A percentile compares a stretch with the other conserved stretches of the same genome.
Conservation (phyloP, 2,113 vertebrate genomes). For the Hemiprocne comata region DNA sequence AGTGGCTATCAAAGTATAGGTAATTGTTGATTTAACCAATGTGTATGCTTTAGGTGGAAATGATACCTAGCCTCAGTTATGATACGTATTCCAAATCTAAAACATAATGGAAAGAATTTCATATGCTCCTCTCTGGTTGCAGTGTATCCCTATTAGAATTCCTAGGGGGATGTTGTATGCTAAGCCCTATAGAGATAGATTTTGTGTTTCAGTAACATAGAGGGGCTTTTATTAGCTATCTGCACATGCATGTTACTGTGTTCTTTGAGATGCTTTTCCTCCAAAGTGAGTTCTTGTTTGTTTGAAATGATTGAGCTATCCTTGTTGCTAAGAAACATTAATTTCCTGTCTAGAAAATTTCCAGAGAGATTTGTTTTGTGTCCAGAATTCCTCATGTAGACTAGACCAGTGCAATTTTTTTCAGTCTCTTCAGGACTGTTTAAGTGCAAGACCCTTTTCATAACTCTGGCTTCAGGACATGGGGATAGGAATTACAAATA, state of each 20-base stretch:
- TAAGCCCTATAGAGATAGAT: background rate
- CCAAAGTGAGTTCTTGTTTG: background rate
- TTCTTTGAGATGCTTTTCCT: background rate
- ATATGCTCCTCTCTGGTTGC: background rate
- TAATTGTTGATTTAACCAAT: background rate
- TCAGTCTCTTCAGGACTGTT: background rate
- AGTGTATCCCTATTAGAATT: background rate
- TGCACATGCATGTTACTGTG: background rate
- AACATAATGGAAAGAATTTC: background rate
- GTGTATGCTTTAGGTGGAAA: background rate
- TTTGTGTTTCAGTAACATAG: background rate
- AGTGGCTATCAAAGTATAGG: background rate
- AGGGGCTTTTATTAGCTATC: background rate
- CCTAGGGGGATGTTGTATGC: background rate
- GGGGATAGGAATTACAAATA: background rate
- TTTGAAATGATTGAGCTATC: background rate
- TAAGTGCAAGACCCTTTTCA: background rate
- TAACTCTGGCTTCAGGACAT: background rate
- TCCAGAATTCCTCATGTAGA: background rate
- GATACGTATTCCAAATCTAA: background rate
- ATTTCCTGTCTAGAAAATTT: background rate
- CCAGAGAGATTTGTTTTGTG: background rate
- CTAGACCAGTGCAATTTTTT: background rate
- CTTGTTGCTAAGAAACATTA: conserved; percentile 26
- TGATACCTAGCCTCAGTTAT: background rate